Base-by-base conservation (phyloP, 2,888 invertebrate genomes). In the Schrankia costaestrigalis region DNA sequence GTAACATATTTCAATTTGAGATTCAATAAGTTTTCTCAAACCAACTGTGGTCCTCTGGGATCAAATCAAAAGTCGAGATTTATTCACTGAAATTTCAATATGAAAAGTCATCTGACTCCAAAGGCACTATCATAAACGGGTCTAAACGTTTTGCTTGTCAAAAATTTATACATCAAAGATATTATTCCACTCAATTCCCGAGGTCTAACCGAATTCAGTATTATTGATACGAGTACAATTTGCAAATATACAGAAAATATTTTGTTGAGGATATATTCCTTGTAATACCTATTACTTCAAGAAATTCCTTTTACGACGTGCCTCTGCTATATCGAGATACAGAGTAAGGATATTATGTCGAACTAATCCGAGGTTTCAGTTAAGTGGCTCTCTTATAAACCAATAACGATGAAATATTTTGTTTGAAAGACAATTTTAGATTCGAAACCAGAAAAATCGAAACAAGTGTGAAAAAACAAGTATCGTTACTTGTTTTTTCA, bases 211-310 rank as follows among this genome's bases (percentile, higher is more conserved):
- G 42, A 37, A 59, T 49, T 41, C 44, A 26, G 40, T 46, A 42
- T 49, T 56, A 63, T 57, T 54, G 59, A 52, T 51, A 54, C 40
- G 46, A 46, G 54, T n/a, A n/a, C n/a, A 50, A 54, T 59, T 59
- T 49, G 43, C 49, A 59, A 63, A 61, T 63, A 61, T 49, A 50
- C 38, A 45, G 47, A 52, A 52, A 53, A 56, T 56, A 62, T 62
- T 49, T 56, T 56, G 56, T 26, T 24, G 54, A 47, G 54, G 33
- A 35, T 29, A 33, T 19, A 39, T 37, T 22, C 39, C 33, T 50
- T 44, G 35, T 51, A 41, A 48, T 46, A 51, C 46, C 30, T 25
- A 37, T 41, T 45, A 41, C 35, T 50, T 36, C 34, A 34, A 39
- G 29, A 41, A 42, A 41, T 32, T 36, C 29, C 44, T 43, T 57